phyloP scores from a whole-genome alignment of 2,888 invertebrate genomes.

The Eupithecia subfuscata region DNA sequence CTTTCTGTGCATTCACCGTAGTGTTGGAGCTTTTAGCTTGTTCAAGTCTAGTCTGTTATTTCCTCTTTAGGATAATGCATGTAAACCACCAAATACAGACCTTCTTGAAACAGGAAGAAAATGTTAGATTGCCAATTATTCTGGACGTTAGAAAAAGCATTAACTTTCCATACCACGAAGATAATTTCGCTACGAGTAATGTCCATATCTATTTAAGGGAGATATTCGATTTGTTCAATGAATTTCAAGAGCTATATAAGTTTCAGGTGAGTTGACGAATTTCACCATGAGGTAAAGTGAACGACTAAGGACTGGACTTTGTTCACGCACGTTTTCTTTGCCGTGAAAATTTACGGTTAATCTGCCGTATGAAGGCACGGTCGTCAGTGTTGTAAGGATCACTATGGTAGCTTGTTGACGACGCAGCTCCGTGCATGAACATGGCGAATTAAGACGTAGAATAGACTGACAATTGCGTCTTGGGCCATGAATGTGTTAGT shows the following conservation, averaged over 20 bases:
- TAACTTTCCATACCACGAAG: slow-evolving; percentile 44
- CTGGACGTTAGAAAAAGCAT: background rate
- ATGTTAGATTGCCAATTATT: slow-evolving; percentile 41
- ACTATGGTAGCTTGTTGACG: too few species aligned
- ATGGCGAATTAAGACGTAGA: too few species aligned
- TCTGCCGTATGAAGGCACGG: too few species aligned
- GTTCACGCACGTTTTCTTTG: too few species aligned
- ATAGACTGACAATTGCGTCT: too few species aligned
- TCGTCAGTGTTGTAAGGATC: too few species aligned
- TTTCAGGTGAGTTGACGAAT: slow-evolving; percentile 53
- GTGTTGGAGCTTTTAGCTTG: slow-evolving; percentile 57
- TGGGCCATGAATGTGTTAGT: too few species aligned
- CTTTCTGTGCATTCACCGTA: slow-evolving; percentile 50
- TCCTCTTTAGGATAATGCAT: slow-evolving; percentile 56
- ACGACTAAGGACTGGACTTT: too few species aligned
- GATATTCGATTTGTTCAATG: slow-evolving; percentile 52
- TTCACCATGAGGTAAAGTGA: slow-evolving; percentile 14
- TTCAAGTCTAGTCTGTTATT: slow-evolving; percentile 57
- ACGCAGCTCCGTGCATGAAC: too few species aligned
- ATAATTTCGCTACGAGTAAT: slow-evolving; percentile 52
- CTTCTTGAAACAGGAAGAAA: slow-evolving; percentile 48
- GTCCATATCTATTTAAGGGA: slow-evolving; percentile 53
- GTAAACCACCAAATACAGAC: slow-evolving; percentile 62
- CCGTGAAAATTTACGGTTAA: too few species aligned
- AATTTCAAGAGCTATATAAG: slow-evolving; percentile 51